phyloP scores from a whole-genome alignment of 2,888 invertebrate genomes.

The Epinotia nisella region DNA sequence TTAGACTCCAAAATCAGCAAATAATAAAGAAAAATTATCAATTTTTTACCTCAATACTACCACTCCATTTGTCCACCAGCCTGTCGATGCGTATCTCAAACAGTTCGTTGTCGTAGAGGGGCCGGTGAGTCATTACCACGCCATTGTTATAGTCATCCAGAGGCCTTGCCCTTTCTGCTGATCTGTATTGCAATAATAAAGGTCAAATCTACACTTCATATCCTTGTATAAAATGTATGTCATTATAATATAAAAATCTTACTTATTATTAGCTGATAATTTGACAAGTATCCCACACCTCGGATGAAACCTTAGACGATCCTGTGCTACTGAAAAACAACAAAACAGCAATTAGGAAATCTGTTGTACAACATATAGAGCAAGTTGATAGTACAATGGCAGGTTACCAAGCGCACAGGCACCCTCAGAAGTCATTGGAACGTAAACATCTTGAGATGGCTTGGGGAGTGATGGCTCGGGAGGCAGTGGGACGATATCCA shows the following conservation, averaged over 20 bases:
- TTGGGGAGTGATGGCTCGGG: slow-evolving; percentile 54
- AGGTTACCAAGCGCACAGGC: slow-evolving; percentile 63
- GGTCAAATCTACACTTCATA: not conserved
- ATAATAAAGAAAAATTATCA: not conserved
- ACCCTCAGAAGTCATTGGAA: slow-evolving; percentile 63
- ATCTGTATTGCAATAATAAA: slow-evolving; percentile 71
- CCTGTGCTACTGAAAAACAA: slow-evolving; percentile 72
- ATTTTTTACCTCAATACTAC: slow-evolving; percentile 89
- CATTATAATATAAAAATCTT: slow-evolving; percentile 46
- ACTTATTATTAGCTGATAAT: slow-evolving; percentile 89
- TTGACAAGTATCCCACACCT: slow-evolving; percentile 95
- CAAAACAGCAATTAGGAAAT: slow-evolving; percentile 13
- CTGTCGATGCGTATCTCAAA: slow-evolving; percentile 98
- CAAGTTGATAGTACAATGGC: not conserved
- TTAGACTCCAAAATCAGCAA: not conserved
- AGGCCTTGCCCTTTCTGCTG: slow-evolving; percentile 94
- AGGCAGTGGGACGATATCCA: slow-evolving; percentile 55
- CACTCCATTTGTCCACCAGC: slow-evolving; percentile 98
- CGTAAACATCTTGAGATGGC: slow-evolving; percentile 56
- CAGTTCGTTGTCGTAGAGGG: slow-evolving; percentile 93
- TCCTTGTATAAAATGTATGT: not conserved
- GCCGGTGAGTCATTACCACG: slow-evolving; percentile 97
- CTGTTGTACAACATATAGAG: slow-evolving; percentile 4
- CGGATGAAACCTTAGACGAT: slow-evolving; percentile 93
- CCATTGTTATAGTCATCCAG: slow-evolving; percentile 98